A percentile compares a stretch with the other conserved stretches of the same genome.
Conservation (phyloP, 2,888 invertebrate species). For the Tridacna gigas region DNA sequence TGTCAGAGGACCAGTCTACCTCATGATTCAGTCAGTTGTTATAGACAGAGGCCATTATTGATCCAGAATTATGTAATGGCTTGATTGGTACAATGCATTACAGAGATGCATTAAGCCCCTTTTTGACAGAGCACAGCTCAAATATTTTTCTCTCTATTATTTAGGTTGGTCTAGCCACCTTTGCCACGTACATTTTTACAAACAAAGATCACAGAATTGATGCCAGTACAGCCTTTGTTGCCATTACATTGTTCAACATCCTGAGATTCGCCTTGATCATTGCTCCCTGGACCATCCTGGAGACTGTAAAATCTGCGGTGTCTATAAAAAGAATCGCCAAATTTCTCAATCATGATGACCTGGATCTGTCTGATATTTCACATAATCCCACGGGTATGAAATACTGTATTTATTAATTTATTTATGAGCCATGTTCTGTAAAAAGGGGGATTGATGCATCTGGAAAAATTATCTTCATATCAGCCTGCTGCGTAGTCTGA, state of each 20-base stretch:
- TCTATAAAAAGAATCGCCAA: constrained; percentile 64
- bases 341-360: constrained; percentile 67
- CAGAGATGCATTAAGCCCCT: no score
- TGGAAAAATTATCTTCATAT: not conserved
- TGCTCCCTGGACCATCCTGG: constrained; percentile 95
- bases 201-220: constrained; percentile 87
- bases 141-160: not conserved
- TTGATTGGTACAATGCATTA: no score
- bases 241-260: constrained; percentile 84
- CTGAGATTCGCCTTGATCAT: constrained; percentile 94
- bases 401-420: not conserved
- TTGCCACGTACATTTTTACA: constrained; percentile 80
- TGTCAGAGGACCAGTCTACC: no score
- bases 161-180: constrained; percentile 81
- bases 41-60: no score
- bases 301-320: constrained; percentile 61
- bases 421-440: no score
- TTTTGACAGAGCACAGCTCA: no score
- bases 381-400: constrained; percentile 50
- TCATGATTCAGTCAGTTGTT: no score
- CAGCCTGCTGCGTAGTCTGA: not conserved
- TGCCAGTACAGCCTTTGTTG: constrained; percentile 87
- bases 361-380: constrained; percentile 63
- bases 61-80: no score
- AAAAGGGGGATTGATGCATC: not conserved